phyloP scores from a whole-genome alignment of 2,888 invertebrate species.

The Sinotaia quadrata region DNA sequence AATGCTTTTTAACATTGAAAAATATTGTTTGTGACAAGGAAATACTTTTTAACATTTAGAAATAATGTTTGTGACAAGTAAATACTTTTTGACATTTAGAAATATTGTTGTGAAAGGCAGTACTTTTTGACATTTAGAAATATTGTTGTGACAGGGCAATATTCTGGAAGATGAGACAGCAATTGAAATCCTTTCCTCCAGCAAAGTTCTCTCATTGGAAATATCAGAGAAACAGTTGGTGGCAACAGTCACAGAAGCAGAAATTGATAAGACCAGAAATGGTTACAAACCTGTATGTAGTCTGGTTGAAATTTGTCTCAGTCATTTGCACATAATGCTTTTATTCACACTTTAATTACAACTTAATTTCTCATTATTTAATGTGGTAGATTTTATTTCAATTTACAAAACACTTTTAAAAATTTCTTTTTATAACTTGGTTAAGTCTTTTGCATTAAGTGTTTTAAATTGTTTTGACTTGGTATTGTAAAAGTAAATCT shows the following conservation, averaged over 20 bases:
- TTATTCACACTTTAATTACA: not conserved
- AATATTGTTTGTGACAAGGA: not conserved
- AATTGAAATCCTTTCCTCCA: conserved; percentile 88
- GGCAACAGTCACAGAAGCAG: conserved; percentile 77
- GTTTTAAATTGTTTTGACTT: too few species aligned
- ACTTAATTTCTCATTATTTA: too few species aligned
- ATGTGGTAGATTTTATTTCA: too few species aligned
- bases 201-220: conserved; percentile 82
- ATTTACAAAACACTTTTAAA: not conserved
- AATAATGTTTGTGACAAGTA: not conserved
- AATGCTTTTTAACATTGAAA: too few species aligned
- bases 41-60: not conserved
- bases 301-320: not conserved
- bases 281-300: conserved; percentile 70
- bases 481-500: not conserved
- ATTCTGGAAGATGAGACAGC: conserved; percentile 96
- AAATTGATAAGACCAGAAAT: conserved; percentile 69
- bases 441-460: too few species aligned
- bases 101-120: not conserved
- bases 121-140: not conserved
- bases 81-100: not conserved
- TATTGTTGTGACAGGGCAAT: conserved; percentile 77
- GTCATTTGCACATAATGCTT: not conserved
- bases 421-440: too few species aligned
- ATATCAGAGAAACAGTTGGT: conserved; percentile 89